A percentile compares a stretch with the other conserved stretches of the same genome.
Conservation (phyloP, 1,140 invertebrate species). For the Colletes gigas region DNA sequence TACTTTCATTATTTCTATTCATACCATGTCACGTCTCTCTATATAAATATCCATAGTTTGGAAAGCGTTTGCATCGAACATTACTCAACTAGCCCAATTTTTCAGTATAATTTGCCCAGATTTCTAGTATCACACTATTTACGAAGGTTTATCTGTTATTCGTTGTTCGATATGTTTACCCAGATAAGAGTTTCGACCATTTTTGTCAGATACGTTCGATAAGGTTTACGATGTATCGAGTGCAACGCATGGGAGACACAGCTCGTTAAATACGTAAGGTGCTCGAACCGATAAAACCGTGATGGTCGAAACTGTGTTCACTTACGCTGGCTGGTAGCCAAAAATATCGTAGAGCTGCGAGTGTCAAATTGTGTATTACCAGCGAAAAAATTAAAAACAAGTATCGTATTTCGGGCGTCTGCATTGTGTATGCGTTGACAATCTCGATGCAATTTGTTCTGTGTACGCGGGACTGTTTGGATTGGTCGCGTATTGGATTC, state of each 20-base stretch:
- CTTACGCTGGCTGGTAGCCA: background rate
- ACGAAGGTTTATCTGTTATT: background rate
- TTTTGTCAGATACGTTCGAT: background rate
- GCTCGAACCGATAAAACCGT: conserved; percentile 23
- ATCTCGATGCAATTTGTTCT: conserved; percentile 18
- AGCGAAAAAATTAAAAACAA: conserved; percentile 30
- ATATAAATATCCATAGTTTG: no score
- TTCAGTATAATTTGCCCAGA: no score
- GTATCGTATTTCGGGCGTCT: conserved; percentile 11
- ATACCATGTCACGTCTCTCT: background rate
- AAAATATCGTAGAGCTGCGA: background rate
- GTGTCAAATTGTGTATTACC: background rate
- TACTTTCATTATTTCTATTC: background rate
- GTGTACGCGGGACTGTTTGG: conserved; percentile 20
- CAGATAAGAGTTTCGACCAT: no score
- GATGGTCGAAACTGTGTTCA: background rate
- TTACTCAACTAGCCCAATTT: background rate
- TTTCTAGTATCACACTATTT: no score
- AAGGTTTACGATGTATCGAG: conserved; percentile 23
- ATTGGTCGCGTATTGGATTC: conserved; percentile 19
- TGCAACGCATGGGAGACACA: conserved; percentile 3
- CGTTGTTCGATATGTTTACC: no score
- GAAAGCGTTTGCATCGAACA: no score
- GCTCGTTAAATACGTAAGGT: conserved; percentile 28
- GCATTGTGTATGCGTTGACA: background rate